Evolutionary conservation across 2,797 vertebrate genomes (phyloP).

Genomic region (Microhierax caerulescens): DNA sequence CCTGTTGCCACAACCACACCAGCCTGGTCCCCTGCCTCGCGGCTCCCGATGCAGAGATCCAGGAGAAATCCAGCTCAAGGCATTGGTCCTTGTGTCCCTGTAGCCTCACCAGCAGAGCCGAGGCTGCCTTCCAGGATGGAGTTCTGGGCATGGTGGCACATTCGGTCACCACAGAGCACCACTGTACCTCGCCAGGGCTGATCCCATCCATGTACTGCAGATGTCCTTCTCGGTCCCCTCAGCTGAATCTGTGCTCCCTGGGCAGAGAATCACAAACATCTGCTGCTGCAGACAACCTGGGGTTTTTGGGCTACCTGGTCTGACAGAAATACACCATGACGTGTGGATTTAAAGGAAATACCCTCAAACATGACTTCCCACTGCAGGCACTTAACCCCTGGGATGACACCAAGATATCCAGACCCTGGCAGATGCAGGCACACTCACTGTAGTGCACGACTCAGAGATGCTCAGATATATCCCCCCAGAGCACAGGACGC

Average conservation of each 20-base stretch:
- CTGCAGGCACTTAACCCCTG: not conserved
- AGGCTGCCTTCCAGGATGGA: not conserved
- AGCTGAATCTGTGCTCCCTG: no score
- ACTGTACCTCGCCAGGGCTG: not conserved
- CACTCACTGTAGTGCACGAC: not conserved
- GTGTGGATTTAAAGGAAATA: not conserved
- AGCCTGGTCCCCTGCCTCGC: not conserved
- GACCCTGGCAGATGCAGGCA: not conserved
- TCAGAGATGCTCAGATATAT: not conserved
- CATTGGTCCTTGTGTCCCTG: not conserved
- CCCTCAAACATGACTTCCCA: not conserved
- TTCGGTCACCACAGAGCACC: fast-evolving
- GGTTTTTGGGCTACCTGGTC: not conserved
- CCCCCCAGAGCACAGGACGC: not conserved
- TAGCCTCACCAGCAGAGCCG: not conserved
- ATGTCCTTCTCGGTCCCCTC: not conserved
- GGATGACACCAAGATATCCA: not conserved
- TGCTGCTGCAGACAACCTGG: not conserved
- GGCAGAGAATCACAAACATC: not conserved
- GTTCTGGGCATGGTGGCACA: not conserved
- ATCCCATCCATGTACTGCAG: not conserved
- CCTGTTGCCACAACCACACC: not conserved
- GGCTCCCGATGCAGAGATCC: not conserved
- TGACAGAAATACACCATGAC: not conserved
- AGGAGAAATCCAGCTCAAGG: not conserved